These are phyloP conservation scores for Drosophila oshimai DNA, from an alignment of 1,140 invertebrate genomes.

Conservation along the genomic window DNA sequence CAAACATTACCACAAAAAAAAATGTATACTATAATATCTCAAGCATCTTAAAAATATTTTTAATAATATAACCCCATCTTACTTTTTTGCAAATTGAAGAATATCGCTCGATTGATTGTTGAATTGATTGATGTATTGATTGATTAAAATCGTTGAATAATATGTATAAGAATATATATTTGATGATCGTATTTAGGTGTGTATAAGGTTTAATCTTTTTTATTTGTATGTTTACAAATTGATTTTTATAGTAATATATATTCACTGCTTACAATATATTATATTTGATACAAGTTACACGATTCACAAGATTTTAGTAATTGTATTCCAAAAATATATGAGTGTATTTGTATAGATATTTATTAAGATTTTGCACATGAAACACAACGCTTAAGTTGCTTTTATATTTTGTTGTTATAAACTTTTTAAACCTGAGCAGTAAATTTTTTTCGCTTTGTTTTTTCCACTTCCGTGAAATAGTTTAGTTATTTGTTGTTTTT, in stretches of 20 bases:
- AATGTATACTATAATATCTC: too few relatives aligned
- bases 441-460: conserved; percentile 34
- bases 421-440: conserved; percentile 59
- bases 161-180: conserved; percentile 55
- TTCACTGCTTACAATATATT: conserved; percentile 16
- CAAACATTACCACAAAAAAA: too few relatives aligned
- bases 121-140: conserved; percentile 65
- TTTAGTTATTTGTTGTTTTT: conserved; percentile 7
- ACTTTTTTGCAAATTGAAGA: conserved; percentile 44
- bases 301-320: conserved; percentile 24
- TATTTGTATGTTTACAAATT: conserved; percentile 26
- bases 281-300: conserved; percentile 41
- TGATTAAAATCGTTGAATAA: conserved; percentile 64
- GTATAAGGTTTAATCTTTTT: conserved; percentile 38
- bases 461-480: conserved; percentile 1
- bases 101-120: conserved; percentile 56
- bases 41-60: not conserved
- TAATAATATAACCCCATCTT: not conserved
- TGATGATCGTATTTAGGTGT: conserved; percentile 28
- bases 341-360: conserved; percentile 49
- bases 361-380: conserved; percentile 65
- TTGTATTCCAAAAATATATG: conserved; percentile 70
- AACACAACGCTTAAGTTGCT: conserved; percentile 66
- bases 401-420: conserved; percentile 13
- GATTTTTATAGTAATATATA: conserved; percentile 2